Evolutionary conservation across 2,888 invertebrate genomes (phyloP).

Genomic region (Phortica magna): DNA sequence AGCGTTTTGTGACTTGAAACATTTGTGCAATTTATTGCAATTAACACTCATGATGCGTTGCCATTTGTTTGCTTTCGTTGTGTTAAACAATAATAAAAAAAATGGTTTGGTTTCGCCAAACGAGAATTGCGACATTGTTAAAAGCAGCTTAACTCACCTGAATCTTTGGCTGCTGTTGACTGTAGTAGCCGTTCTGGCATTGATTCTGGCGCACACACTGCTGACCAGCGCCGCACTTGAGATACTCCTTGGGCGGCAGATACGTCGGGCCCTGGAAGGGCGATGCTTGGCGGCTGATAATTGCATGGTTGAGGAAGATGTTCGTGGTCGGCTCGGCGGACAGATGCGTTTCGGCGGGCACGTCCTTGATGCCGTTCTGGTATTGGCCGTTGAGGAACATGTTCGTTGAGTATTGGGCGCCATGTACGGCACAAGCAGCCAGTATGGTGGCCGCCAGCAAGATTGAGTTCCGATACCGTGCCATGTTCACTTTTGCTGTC

Average conservation of each 20-base stretch:
- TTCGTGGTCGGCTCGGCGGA: slow-evolving; percentile 66
- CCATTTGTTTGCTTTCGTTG: neutral
- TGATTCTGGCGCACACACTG: slow-evolving; percentile 73
- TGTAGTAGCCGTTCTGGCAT: slow-evolving; percentile 69
- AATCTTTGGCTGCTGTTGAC: slow-evolving; percentile 66
- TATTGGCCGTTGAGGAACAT: slow-evolving; percentile 76
- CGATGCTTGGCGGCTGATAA: slow-evolving; percentile 73
- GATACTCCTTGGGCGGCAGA: slow-evolving; percentile 69
- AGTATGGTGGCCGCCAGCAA: slow-evolving; percentile 54
- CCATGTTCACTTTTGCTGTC: slow-evolving; percentile 45
- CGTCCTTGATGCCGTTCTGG: slow-evolving; percentile 65
- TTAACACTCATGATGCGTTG: neutral
- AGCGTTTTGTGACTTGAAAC: neutral
- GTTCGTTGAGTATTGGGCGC: slow-evolving; percentile 66
- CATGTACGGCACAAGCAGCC: slow-evolving; percentile 35
- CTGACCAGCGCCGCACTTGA: slow-evolving; percentile 72
- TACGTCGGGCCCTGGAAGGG: slow-evolving; percentile 74
- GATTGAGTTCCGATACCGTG: slow-evolving; percentile 59
- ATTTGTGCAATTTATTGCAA: neutral
- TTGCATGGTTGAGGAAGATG: slow-evolving; percentile 73
- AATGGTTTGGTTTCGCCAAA: neutral
- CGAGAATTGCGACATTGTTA: neutral
- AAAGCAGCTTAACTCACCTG: slow-evolving; percentile 68
- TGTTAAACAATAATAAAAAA: too few relatives aligned
- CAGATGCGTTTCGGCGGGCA: slow-evolving; percentile 59